Conservation (phyloP, 2,888 invertebrate genomes). For the Notodonta ziczac region DNA sequence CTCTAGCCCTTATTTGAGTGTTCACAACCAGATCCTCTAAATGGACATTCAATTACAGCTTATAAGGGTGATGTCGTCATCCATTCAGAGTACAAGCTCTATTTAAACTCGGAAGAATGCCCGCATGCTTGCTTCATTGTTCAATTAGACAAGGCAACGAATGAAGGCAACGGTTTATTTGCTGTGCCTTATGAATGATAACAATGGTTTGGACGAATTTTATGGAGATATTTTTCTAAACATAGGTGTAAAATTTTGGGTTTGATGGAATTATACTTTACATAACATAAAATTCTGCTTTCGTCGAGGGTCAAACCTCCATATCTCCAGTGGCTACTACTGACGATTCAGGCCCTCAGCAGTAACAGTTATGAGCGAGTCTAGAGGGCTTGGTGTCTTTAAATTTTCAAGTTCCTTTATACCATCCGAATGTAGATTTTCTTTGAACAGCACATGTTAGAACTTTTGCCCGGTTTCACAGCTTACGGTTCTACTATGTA, state of each 20-base stretch:
- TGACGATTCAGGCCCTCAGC: too few relatives aligned
- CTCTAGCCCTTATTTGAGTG: constrained; percentile 8
- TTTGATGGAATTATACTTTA: too few relatives aligned
- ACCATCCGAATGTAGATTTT: too few relatives aligned
- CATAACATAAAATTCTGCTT: too few relatives aligned
- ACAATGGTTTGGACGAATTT: not conserved
- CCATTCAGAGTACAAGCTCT: constrained; percentile 33
- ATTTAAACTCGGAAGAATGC: constrained; percentile 43
- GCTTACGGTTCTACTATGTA: not conserved
- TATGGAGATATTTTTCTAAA: not conserved
- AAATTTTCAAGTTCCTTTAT: too few relatives aligned
- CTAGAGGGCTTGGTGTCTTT: too few relatives aligned
- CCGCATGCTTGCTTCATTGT: constrained; percentile 55
- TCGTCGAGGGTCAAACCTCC: too few relatives aligned
- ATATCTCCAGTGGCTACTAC: too few relatives aligned
- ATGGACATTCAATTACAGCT: constrained; percentile 18
- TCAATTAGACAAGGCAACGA: constrained; percentile 52
- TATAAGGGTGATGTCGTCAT: constrained; percentile 26
- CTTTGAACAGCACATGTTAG: too few relatives aligned
- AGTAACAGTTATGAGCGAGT: too few relatives aligned
- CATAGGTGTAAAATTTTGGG: too few relatives aligned
- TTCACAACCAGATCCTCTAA: constrained; percentile 15
- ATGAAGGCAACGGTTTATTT: constrained; percentile 34
- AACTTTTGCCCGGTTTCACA: too few relatives aligned
- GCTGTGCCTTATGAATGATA: not conserved